Evolutionary conservation across 2,797 vertebrate genomes (phyloP).

Genomic region (Austrolebias charrua): DNA sequence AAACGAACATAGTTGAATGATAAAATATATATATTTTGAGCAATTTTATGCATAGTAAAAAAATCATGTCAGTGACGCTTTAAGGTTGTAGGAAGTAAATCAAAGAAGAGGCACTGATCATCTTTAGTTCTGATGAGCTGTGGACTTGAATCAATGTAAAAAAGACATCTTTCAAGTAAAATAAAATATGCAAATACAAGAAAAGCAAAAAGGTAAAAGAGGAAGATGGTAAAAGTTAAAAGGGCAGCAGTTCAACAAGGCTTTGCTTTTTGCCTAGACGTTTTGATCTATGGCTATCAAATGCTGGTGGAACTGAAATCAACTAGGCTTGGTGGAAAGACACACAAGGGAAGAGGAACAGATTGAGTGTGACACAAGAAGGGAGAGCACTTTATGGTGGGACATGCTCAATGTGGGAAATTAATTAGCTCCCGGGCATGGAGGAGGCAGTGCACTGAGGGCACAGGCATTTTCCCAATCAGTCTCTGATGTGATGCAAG

Average conservation of each 20-base stretch:
- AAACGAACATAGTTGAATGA: too few species aligned
- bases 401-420: conserved; percentile 75
- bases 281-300: conserved; percentile 63
- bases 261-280: conserved; percentile 52
- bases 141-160: conserved; percentile 5
- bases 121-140: neutral
- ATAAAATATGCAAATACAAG: conserved; percentile 13
- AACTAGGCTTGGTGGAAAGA: conserved; percentile 44
- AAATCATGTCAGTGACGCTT: too few species aligned
- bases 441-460: conserved; percentile 49
- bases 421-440: conserved; percentile 69
- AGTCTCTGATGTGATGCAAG: conserved; percentile 62
- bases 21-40: too few species aligned
- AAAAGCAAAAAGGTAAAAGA: neutral
- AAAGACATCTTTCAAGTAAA: conserved; percentile 1
- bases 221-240: conserved; percentile 21
- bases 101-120: conserved; percentile 18
- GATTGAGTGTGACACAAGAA: conserved; percentile 65
- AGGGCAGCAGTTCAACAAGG: conserved; percentile 24
- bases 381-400: conserved; percentile 65
- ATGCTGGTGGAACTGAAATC: conserved; percentile 57
- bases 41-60: too few species aligned
- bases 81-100: conserved; percentile 45
- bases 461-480: conserved; percentile 56
- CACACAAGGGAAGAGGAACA: conserved; percentile 56